Conservation (phyloP, 2,888 invertebrate genomes). For the Notocelia uddmanniana region DNA sequence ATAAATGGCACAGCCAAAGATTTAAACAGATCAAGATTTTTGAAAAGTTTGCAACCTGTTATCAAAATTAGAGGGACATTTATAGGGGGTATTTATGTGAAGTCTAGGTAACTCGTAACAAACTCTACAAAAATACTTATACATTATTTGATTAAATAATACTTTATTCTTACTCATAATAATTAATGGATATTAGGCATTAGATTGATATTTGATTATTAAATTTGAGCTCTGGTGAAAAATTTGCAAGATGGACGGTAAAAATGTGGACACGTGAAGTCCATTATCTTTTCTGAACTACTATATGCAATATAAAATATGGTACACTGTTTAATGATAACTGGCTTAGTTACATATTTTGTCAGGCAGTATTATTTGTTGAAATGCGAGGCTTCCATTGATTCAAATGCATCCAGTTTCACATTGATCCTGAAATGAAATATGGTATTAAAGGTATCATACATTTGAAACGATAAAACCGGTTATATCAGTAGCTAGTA, state of each 20-base stretch:
- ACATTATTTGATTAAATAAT: conserved; percentile 5
- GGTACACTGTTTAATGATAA: background rate
- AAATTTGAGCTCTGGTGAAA: conserved; percentile 5
- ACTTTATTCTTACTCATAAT: background rate
- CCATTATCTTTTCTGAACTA: background rate
- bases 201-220: background rate
- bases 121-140: conserved; percentile 11
- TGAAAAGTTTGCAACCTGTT: background rate
- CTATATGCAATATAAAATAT: background rate
- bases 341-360: background rate
- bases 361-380: conserved; percentile 71
- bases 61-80: background rate
- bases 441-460: conserved; percentile 36
- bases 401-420: conserved; percentile 85
- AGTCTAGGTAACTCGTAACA: background rate
- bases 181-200: background rate
- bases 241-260: conserved; percentile 5
- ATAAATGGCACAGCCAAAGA: conserved; percentile 31
- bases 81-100: background rate
- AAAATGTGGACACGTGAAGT: background rate
- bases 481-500: too few species aligned
- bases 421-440: conserved; percentile 85
- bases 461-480: too few species aligned
- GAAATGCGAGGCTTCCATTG: conserved; percentile 88
- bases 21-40: conserved; percentile 10